Conservation (phyloP, 1,140 invertebrate genomes). For the Gryon sp. region DNA sequence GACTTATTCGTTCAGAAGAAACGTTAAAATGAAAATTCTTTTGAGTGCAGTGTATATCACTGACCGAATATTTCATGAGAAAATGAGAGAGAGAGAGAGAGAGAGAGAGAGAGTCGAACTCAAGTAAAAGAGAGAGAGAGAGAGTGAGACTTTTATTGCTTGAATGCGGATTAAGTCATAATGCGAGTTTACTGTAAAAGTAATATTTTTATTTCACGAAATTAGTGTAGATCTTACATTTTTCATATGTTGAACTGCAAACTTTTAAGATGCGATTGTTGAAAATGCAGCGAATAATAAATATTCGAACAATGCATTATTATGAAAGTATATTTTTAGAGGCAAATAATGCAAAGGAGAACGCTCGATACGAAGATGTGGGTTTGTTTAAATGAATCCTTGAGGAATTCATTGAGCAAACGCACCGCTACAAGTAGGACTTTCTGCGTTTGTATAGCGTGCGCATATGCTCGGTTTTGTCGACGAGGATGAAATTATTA, state of each 20-base stretch:
- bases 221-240: too few relatives aligned
- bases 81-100: too few relatives aligned
- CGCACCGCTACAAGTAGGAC: background rate
- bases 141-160: background rate
- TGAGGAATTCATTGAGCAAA: conserved; percentile 8
- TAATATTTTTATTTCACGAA: too few relatives aligned
- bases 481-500: too few relatives aligned
- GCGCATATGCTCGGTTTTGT: too few relatives aligned
- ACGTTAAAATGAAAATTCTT: conserved; percentile 3
- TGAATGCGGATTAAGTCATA: background rate
- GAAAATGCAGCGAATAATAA: conserved; percentile 14
- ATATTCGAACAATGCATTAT: conserved; percentile 4
- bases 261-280: too few relatives aligned
- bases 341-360: conserved; percentile 6
- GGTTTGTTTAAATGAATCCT: conserved; percentile 22
- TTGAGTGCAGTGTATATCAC: background rate
- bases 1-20: background rate
- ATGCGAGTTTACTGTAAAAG: conserved; percentile 5
- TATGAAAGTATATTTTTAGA: conserved; percentile 13
- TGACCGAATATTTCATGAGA: background rate
- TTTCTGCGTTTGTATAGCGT: background rate
- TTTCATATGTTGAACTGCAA: too few relatives aligned
- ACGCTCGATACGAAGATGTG: conserved; percentile 9
- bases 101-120: too few relatives aligned
- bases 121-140: too few relatives aligned